Evolutionary conservation across 2,888 invertebrate species (phyloP), one percentile per base, ranked within the genome.

Genomic region (Nymphalis polychloros): DNA sequence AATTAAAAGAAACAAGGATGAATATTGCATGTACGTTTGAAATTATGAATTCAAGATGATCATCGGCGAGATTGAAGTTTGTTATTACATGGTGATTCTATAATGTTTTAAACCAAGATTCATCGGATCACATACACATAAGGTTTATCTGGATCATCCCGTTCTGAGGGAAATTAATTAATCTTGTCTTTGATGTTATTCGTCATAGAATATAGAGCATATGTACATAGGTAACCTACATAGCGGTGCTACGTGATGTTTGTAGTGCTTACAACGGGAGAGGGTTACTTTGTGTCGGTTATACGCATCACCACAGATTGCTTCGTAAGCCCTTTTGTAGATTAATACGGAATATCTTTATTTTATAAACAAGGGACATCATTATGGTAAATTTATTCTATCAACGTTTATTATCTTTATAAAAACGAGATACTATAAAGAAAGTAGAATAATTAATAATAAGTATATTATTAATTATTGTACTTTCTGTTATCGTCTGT

Each of bases 131-230:
- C 53, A 31, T 27, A 23, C 23, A 23, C 23, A 23, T 23, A 23
- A 52, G 20, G 23, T 52, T 10, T 52, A 20, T 16, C 52, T 13
- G 52, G 23, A 52, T 31, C 53, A 50, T 17, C 53, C 5, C 31
- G 53, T 55, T 46, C 53, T 31, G 16, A 16, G 53, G n/a, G 53
- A 55, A 23, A 55, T 55, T 55, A 55, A 55, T 55, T 55, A 55
- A 55, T 55, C 53, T 50, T 31, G 53, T 55, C 53, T 55, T 55
- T 55, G 53, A 55, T 55, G 53, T 55, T 55, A 55, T 55, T 31
- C 53, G n/a, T 19, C 17, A 19, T 19, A 52, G 52, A 20, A 52
- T 52, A 23, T 52, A 52, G 52, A 52, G 16, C 52, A 13, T 59
- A 27, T 31, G 17, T 55, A 17, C 46, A 7, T 50, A 52, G 23